Conservation (phyloP, 1,140 invertebrate genomes). For the Myzus persicae region DNA sequence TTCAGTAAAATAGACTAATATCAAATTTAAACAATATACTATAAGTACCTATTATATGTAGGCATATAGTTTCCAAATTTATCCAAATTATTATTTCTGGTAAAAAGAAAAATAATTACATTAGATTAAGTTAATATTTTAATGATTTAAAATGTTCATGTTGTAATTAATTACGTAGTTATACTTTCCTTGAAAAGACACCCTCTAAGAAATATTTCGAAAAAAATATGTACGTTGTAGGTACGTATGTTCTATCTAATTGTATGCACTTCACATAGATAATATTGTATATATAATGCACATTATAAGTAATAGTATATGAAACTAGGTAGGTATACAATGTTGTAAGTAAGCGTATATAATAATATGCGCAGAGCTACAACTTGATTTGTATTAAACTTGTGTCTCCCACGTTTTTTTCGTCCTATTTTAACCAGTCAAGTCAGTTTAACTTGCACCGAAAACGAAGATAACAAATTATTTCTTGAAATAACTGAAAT, state of each 20-base stretch:
- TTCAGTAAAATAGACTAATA: neutral
- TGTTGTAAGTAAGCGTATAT: neutral
- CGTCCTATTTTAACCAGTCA: neutral
- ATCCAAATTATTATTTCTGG: neutral
- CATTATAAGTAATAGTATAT: neutral
- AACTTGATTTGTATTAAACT: neutral
- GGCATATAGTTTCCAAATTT: no score
- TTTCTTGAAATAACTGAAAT: neutral
- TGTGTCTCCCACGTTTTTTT: neutral
- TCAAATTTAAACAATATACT: neutral
- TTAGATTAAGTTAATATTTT: neutral
- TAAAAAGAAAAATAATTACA: neutral
- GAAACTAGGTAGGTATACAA: neutral
- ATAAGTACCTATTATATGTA: no score
- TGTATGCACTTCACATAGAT: no score
- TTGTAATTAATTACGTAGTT: no score
- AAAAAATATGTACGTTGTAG: no score
- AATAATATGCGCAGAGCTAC: neutral
- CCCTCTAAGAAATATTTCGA: neutral
- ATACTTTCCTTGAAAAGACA: neutral
- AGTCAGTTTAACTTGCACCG: neutral
- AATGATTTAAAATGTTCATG: neutral
- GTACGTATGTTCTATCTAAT: no score
- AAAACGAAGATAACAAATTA: conserved; percentile 3
- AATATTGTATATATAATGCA: neutral